Conservation (phyloP, 2,113 vertebrate species). For the Tachycineta bicolor region DNA sequence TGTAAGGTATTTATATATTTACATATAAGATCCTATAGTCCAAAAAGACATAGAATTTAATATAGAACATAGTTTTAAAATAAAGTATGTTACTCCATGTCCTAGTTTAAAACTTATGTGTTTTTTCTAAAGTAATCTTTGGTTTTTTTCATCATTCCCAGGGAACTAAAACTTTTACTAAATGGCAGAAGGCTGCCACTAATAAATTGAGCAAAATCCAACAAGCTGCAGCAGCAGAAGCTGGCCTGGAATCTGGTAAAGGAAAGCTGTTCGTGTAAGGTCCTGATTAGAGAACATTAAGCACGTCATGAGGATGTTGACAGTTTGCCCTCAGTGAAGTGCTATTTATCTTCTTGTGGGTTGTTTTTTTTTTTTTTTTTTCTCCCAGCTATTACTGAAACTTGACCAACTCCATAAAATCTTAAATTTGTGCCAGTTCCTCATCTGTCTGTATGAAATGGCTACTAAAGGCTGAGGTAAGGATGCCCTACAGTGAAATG, state of each 20-base stretch:
- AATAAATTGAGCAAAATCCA: background rate
- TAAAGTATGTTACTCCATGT: background rate
- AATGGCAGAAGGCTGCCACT: background rate
- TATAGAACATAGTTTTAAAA: background rate
- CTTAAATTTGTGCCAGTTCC: background rate
- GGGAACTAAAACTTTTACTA: background rate
- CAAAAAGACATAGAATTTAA: background rate
- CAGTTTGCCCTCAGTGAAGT: background rate
- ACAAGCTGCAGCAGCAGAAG: background rate
- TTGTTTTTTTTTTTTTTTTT: accelerated
- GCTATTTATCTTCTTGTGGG: background rate
- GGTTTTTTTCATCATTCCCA: background rate
- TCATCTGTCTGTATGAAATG: background rate
- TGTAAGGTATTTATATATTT: background rate
- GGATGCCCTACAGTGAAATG: background rate
- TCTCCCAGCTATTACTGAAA: background rate
- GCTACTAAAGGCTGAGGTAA: background rate
- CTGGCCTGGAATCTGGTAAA: background rate
- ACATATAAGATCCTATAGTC: background rate
- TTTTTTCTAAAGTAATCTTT: background rate
- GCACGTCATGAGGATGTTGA: background rate
- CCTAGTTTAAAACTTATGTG: background rate
- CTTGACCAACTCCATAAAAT: background rate
- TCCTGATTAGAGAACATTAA: background rate
- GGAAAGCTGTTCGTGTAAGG: background rate